Conservation (phyloP, 2,113 vertebrate genomes). For the Rhinogobius similis region DNA sequence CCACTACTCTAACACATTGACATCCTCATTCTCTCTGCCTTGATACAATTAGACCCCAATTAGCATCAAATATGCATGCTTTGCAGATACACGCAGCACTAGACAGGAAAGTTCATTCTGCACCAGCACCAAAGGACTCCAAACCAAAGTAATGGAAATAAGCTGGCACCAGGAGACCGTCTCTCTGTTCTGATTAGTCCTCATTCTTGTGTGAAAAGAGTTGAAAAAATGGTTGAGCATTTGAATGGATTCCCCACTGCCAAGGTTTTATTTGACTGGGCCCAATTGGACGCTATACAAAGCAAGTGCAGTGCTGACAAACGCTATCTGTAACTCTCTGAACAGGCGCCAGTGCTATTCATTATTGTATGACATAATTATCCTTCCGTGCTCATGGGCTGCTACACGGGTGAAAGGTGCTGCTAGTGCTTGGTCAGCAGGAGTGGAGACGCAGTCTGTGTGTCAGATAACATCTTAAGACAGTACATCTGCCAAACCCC, state of each 20-base stretch:
- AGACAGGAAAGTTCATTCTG: slow-evolving; percentile 33
- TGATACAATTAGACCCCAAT: slow-evolving; percentile 66
- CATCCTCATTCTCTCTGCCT: slow-evolving; percentile 47
- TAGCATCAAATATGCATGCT: slow-evolving; percentile 45
- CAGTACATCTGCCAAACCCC: slow-evolving; percentile 48
- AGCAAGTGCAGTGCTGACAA: slow-evolving; percentile 50
- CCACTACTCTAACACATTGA: slow-evolving; percentile 31
- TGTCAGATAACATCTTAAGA: slow-evolving; percentile 64
- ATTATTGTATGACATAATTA: slow-evolving; percentile 62
- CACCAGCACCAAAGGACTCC: slow-evolving; percentile 22
- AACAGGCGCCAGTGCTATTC: slow-evolving; percentile 42
- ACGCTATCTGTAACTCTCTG: slow-evolving; percentile 40
- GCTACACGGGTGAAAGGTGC: slow-evolving; percentile 23
- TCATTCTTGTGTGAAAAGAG: slow-evolving; percentile 38
- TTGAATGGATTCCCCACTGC: slow-evolving; percentile 49
- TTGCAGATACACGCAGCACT: slow-evolving; percentile 17
- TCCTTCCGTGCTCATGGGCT: slow-evolving; percentile 25
- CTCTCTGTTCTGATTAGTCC: slow-evolving; percentile 27
- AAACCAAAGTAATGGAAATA: slow-evolving; percentile 46
- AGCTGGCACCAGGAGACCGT: slow-evolving; percentile 30
- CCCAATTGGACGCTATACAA: slow-evolving; percentile 48
- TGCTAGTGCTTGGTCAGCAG: slow-evolving; percentile 64
- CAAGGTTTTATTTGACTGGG: slow-evolving; percentile 42
- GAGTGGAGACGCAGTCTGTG: slow-evolving; percentile 25
- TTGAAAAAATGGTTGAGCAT: slow-evolving; percentile 6